Evolutionary conservation across 1,140 invertebrate genomes (phyloP).

Genomic region (Parapsyche elsis): DNA sequence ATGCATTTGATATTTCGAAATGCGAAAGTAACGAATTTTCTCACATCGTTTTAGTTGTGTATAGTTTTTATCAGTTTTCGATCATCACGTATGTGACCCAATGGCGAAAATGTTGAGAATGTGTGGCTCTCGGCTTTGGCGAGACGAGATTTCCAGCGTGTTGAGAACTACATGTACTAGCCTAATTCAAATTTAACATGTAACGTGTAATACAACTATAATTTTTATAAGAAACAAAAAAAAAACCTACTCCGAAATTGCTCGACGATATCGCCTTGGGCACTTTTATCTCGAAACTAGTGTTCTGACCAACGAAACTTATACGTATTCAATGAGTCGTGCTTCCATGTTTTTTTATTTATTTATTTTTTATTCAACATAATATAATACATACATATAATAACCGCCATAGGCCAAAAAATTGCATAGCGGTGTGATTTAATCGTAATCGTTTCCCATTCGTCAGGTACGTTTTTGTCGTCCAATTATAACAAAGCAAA

Average conservation of each 20-base stretch:
- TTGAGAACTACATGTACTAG: constrained; percentile 13
- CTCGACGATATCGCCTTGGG: constrained; percentile 38
- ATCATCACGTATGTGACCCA: constrained; percentile 15
- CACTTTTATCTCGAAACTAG: constrained; percentile 37
- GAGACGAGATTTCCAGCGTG: not conserved
- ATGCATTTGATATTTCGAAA: not conserved
- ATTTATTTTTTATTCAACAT: constrained; percentile 14
- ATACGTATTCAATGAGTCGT: constrained; percentile 37
- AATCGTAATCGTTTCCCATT: not conserved
- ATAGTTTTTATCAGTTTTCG: constrained; percentile 3
- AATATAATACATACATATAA: not conserved
- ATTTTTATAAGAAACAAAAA: constrained; percentile 38
- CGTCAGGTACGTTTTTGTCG: not conserved
- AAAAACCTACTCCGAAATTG: constrained; percentile 41
- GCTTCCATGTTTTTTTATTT: constrained; percentile 3
- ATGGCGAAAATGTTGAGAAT: constrained; percentile 32
- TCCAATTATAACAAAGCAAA: too few relatives aligned
- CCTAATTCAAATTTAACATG: constrained; percentile 33
- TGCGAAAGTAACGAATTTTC: not conserved
- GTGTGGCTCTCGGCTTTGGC: too few relatives aligned
- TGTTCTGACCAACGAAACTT: constrained; percentile 6
- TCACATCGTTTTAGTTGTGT: not conserved
- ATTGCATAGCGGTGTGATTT: constrained; percentile 36
- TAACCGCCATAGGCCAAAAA: constrained; percentile 34
- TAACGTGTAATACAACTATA: constrained; percentile 37